Conservation (phyloP, 1,140 invertebrate species). For the Heliconius hermathena region DNA sequence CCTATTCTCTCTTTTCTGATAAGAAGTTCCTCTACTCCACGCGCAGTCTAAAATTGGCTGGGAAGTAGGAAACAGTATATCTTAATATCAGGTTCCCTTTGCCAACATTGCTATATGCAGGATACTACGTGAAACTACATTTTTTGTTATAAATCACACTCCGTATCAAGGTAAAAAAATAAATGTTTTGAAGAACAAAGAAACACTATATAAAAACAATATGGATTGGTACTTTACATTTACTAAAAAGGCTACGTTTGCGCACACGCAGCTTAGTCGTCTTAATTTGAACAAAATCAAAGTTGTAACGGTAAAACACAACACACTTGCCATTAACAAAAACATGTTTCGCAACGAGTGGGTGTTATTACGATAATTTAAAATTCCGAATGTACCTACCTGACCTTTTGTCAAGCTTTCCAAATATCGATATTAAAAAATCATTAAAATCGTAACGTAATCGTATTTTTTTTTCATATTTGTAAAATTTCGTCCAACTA, state of each 20-base stretch:
- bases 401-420: conserved; percentile 32
- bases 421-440: conserved; percentile 11
- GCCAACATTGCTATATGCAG: too few relatives aligned
- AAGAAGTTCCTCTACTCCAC: too few relatives aligned
- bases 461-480: not conserved
- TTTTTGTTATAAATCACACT: too few relatives aligned
- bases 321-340: conserved; percentile 5
- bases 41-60: too few relatives aligned
- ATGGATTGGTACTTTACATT: not conserved
- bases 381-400: conserved; percentile 29
- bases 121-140: too few relatives aligned
- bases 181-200: too few relatives aligned
- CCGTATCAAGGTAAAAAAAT: too few relatives aligned
- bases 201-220: not conserved
- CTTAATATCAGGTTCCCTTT: too few relatives aligned
- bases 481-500: too few relatives aligned
- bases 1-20: too few relatives aligned
- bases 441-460: conserved; percentile 3
- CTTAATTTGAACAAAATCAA: conserved; percentile 1
- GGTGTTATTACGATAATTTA: conserved; percentile 31
- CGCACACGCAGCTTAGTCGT: not conserved
- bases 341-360: conserved; percentile 18
- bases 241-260: not conserved
- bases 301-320: conserved; percentile 4
- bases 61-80: too few relatives aligned